A percentile compares a stretch with the other conserved stretches of the same genome.
Conservation (phyloP, 2,113 vertebrate species). For the cattle (Bos taurus) region ARS-UCD2.0 NC_037346.1:51985001-51985500, state of each 20-base stretch:
- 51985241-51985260: background rate
- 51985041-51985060: background rate
- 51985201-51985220: rapidly evolving
- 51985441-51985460: background rate
- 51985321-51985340: background rate
- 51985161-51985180: background rate
- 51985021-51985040: background rate
- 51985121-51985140: background rate
- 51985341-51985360: background rate
- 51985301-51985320: background rate
- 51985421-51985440: background rate
- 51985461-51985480: background rate
- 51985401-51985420: background rate
- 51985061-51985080: background rate
- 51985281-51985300: background rate
- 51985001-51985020: background rate
- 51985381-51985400: background rate
- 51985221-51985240: background rate
- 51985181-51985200: too few species aligned
- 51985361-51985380: background rate
- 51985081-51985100: background rate
- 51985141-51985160: background rate
- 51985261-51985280: background rate
- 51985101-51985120: background rate
- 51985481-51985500: background rate